Percentiles rank a stretch among this genome's conserved stretches.
These are phyloP conservation scores for Epinephelus fuscoguttatus DNA, from an alignment of 2,113 vertebrate genomes.

Conservation along the genomic window DNA sequence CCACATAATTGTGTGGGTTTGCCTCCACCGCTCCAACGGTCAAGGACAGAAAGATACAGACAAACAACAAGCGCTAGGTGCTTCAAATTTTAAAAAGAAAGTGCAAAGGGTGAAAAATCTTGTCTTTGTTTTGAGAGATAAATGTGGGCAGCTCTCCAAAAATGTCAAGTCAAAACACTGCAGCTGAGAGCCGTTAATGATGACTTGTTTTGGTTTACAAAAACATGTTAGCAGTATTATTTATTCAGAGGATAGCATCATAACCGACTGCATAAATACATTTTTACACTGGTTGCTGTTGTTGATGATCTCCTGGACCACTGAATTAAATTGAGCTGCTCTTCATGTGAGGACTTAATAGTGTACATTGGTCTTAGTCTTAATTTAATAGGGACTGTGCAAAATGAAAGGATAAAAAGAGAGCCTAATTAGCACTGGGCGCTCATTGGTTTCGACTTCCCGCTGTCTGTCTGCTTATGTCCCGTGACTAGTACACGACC, in stretches of 20 bases:
- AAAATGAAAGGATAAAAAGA: neutral
- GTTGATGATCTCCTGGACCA: neutral
- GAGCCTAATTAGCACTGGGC: neutral
- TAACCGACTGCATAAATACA: neutral
- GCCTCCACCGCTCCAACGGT: neutral
- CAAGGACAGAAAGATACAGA: conserved; percentile 3
- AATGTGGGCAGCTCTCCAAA: neutral
- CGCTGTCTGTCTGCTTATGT: neutral
- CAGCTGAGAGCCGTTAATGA: neutral
- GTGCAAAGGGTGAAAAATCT: neutral
- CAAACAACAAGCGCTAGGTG: neutral
- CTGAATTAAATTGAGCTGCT: too few relatives aligned
- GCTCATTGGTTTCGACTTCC: neutral
- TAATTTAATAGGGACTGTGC: neutral
- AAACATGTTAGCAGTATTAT: neutral
- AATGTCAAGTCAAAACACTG: neutral
- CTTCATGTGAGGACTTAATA: neutral
- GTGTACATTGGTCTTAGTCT: neutral
- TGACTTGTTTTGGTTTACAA: neutral
- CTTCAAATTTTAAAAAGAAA: neutral
- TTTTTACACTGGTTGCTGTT: too few relatives aligned
- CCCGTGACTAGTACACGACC: neutral
- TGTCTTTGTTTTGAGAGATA: neutral
- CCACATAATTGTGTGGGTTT: neutral
- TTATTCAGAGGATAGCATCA: neutral